Conservation (phyloP, 2,113 vertebrate species). For the Lamprotornis superbus region DNA sequence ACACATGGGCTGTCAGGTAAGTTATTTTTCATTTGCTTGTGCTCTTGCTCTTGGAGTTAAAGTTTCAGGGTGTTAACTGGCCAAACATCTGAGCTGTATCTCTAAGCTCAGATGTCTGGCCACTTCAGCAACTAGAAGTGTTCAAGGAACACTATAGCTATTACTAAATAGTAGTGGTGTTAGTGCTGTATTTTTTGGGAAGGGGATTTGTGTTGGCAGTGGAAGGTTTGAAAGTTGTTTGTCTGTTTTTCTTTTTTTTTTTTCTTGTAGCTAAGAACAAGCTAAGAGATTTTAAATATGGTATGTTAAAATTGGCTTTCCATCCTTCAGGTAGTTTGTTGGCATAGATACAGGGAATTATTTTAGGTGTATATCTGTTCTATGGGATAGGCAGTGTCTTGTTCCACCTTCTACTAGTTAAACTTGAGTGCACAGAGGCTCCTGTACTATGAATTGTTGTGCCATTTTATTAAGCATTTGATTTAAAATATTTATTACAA, state of each 20-base stretch:
- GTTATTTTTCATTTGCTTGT: background rate
- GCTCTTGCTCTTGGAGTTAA: background rate
- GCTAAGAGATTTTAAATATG: background rate
- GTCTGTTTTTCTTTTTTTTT: background rate
- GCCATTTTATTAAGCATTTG: background rate
- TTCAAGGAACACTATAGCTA: background rate
- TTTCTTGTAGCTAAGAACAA: background rate
- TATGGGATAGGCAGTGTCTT: background rate
- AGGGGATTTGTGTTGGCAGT: background rate
- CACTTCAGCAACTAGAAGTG: background rate
- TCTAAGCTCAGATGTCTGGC: background rate
- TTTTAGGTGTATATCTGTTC: background rate
- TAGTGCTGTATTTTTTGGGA: background rate
- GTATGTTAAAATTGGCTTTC: background rate
- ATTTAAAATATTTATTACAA: background rate
- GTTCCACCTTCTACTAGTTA: background rate
- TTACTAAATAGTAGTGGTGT: background rate
- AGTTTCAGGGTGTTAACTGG: background rate
- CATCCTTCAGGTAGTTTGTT: background rate
- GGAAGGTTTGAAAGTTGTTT: background rate
- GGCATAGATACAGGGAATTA: background rate
- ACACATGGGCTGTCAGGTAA: background rate
- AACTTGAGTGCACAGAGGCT: background rate
- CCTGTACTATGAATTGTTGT: background rate
- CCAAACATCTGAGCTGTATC: background rate